These are phyloP conservation scores for Protaetia brevitarsis DNA, from an alignment of 1,140 invertebrate species.

Conservation along the genomic window DNA sequence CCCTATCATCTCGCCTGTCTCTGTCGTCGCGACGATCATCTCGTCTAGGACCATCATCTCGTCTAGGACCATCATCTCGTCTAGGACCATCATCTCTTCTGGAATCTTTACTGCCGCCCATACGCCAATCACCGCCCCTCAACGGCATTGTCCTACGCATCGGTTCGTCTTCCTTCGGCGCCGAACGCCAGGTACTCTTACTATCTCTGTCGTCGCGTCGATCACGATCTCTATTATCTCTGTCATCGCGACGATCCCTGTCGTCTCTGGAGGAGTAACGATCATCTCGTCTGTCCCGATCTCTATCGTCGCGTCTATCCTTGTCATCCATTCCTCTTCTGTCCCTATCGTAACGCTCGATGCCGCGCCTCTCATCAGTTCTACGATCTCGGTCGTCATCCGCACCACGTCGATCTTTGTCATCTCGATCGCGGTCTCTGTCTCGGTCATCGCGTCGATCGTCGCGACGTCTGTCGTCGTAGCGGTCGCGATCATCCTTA, in stretches of 20 bases:
- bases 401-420: neutral
- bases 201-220: constrained; percentile 16
- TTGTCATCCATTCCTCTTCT: constrained; percentile 8
- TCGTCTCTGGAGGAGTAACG: constrained; percentile 24
- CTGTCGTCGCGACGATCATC: constrained; percentile 23
- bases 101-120: constrained; percentile 22
- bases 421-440: constrained; percentile 22
- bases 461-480: constrained; percentile 2
- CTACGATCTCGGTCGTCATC: constrained; percentile 6
- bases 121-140: constrained; percentile 21
- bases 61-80: constrained; percentile 19
- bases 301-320: constrained; percentile 24
- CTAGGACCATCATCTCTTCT: constrained; percentile 17
- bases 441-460: constrained; percentile 9
- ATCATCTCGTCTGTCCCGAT: constrained; percentile 16
- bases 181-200: constrained; percentile 8
- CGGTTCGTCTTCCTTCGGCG: neutral
- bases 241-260: constrained; percentile 21
- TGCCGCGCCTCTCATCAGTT: neutral
- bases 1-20: constrained; percentile 26
- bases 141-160: constrained; percentile 21
- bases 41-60: constrained; percentile 24
- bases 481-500: neutral
- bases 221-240: constrained; percentile 18
- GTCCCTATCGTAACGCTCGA: constrained; percentile 11